Evolutionary conservation across 2,797 vertebrate species (phyloP).

Genomic region (Danionella dracula): DNA sequence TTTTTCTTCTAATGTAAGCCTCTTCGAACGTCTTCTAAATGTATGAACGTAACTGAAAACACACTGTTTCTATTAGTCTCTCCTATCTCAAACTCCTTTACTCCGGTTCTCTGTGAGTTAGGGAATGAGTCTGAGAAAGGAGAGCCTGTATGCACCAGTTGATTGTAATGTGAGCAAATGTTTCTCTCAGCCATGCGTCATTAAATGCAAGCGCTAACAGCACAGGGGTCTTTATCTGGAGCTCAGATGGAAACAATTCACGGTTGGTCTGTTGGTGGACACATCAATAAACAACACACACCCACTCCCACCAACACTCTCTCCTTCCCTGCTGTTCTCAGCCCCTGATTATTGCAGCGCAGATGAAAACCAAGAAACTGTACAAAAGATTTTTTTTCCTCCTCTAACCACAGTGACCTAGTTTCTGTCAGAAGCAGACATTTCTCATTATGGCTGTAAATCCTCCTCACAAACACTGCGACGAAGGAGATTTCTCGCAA

Average conservation of each 20-base stretch:
- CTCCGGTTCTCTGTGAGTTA: neutral
- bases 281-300: conserved; percentile 42
- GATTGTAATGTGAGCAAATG: conserved; percentile 27
- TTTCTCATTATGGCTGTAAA: conserved; percentile 20
- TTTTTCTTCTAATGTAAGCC: no score
- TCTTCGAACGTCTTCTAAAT: no score
- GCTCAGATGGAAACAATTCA: conserved; percentile 40
- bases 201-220: conserved; percentile 15
- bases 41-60: no score
- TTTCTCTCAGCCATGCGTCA: conserved; percentile 28
- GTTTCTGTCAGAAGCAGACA: conserved; percentile 36
- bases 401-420: conserved; percentile 42
- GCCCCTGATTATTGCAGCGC: conserved; percentile 44
- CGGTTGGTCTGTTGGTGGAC: conserved; percentile 18
- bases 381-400: conserved; percentile 19
- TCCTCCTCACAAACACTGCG: conserved; percentile 8
- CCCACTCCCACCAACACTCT: no score
- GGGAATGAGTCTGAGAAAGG: neutral
- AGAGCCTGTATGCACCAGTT: neutral
- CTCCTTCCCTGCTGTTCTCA: conserved; percentile 31
- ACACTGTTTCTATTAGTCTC: no score
- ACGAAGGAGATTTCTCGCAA: no score
- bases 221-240: conserved; percentile 16
- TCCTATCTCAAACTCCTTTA: no score
- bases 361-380: conserved; percentile 18